Evolutionary conservation across 1,140 invertebrate species (phyloP).

Genomic region (Microvelia longipes): DNA sequence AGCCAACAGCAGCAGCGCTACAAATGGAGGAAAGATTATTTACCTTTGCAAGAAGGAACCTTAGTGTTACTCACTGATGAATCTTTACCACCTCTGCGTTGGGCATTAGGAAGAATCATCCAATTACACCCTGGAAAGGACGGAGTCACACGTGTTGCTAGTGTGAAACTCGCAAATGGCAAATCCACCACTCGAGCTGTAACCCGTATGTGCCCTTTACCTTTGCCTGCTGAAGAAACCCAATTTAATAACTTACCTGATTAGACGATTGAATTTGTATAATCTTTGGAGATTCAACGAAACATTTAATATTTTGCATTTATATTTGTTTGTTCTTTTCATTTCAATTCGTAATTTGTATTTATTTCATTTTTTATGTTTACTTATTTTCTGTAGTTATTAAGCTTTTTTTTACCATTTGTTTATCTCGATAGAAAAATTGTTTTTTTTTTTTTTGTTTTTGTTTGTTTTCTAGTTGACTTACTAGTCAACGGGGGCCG

Average conservation of each 20-base stretch:
- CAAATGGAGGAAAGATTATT: neutral
- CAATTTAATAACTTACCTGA: neutral
- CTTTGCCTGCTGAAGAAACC: neutral
- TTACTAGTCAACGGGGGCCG: neutral
- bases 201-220: neutral
- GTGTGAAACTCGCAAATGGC: neutral
- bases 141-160: neutral
- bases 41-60: neutral
- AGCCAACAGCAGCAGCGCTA: neutral
- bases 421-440: neutral
- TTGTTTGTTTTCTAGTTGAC: too few relatives aligned
- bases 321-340: neutral
- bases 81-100: neutral
- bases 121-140: neutral
- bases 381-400: neutral
- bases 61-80: neutral
- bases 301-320: neutral
- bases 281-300: neutral
- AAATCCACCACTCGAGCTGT: neutral
- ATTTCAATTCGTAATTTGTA: neutral
- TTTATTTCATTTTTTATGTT: neutral
- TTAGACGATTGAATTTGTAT: neutral
- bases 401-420: neutral
- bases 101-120: neutral
- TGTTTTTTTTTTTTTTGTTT: neutral